Conservation (phyloP, 2,797 vertebrate species). For the Diplodus puntazzo region DNA sequence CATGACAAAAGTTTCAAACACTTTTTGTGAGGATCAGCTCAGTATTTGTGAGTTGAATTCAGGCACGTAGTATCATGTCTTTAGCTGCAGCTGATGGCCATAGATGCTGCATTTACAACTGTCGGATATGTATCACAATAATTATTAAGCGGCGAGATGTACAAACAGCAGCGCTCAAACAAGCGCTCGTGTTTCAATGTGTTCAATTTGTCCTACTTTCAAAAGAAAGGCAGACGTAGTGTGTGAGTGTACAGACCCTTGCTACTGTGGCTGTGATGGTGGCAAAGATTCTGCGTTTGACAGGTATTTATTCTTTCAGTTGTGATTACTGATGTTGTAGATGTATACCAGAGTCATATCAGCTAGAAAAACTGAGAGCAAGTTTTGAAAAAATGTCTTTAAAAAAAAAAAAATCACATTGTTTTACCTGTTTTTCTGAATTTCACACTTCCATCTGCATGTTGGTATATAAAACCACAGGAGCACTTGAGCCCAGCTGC, state of each 20-base stretch:
- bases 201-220: neutral
- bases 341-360: neutral
- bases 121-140: neutral
- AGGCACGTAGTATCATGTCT: neutral
- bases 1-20: neutral
- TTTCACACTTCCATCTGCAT: neutral
- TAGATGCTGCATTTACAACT: neutral
- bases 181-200: neutral
- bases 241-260: neutral
- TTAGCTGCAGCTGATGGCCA: neutral
- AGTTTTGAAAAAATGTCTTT: neutral
- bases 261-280: neutral
- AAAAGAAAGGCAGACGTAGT: neutral
- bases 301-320: constrained; percentile 12
- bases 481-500: constrained; percentile 69
- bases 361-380: neutral
- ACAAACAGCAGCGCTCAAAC: neutral
- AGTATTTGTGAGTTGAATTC: neutral
- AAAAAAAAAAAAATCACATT: neutral
- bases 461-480: constrained; percentile 11
- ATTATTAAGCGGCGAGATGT: neutral
- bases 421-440: neutral
- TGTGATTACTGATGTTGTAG: neutral
- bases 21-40: too few species aligned
- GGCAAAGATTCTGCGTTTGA: constrained; percentile 6